Evolutionary conservation across 2,888 invertebrate species (phyloP).

Genomic region (Epistrophella euchroma): DNA sequence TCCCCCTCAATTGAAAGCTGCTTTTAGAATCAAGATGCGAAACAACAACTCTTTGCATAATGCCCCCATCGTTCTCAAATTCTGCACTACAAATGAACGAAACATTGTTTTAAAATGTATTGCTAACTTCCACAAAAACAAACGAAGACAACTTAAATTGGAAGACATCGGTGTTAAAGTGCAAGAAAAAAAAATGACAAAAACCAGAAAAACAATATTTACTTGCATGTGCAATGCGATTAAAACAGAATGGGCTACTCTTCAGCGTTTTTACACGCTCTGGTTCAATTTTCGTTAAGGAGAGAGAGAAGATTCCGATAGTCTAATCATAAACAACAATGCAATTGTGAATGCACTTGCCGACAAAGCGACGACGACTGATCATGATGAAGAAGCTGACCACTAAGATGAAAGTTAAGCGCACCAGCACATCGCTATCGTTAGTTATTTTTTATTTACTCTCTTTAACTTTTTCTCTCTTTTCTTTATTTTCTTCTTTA

Average conservation of each 20-base stretch:
- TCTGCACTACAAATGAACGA: neutral
- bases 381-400: conserved; percentile 1
- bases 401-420: conserved; percentile 1
- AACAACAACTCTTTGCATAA: neutral
- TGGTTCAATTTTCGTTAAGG: too few species aligned
- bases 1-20: conserved; percentile 6
- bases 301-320: too few species aligned
- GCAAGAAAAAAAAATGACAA: neutral
- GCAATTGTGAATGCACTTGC: too few species aligned
- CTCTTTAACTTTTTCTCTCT: too few species aligned
- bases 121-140: conserved; percentile 6
- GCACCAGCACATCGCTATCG: neutral
- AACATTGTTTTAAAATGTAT: conserved; percentile 5
- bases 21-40: neutral
- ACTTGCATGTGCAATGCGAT: conserved; percentile 5
- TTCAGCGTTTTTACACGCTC: too few species aligned
- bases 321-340: too few species aligned
- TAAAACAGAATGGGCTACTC: too few species aligned
- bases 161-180: conserved; percentile 3
- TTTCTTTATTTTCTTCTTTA: too few species aligned
- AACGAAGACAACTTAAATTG: neutral
- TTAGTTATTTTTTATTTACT: too few species aligned
- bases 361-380: neutral
- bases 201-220: neutral
- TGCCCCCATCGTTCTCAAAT: neutral